phyloP scores from a whole-genome alignment of 2,888 invertebrate genomes.

The Agrotis segetum region DNA sequence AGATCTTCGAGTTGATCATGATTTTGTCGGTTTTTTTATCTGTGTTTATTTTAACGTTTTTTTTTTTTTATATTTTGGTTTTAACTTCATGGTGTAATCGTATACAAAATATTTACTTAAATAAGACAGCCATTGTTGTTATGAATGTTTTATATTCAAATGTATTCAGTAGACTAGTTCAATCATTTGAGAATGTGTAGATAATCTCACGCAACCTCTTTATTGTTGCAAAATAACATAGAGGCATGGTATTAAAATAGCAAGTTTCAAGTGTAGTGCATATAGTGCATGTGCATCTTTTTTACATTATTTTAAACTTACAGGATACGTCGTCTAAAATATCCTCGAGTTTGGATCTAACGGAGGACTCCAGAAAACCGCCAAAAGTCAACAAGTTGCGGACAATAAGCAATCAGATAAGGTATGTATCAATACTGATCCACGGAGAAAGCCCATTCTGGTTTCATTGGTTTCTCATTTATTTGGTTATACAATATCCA shows the following conservation, averaged over 20 bases:
- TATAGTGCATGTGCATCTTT: conserved; percentile 49
- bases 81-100: conserved; percentile 1
- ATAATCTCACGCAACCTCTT: conserved; percentile 46
- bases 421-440: conserved; percentile 83
- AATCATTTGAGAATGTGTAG: conserved; percentile 49
- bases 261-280: conserved; percentile 21
- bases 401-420: conserved; percentile 95
- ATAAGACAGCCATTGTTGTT: conserved; percentile 7
- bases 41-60: conserved; percentile 11
- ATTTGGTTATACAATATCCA: conserved; percentile 1
- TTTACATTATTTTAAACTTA: conserved; percentile 59
- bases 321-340: conserved; percentile 92
- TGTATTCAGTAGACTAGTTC: conserved; percentile 38
- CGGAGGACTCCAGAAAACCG: conserved; percentile 90
- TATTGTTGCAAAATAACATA: conserved; percentile 34
- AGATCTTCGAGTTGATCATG: conserved; percentile 14
- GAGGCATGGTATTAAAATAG: conserved; percentile 51
- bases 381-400: conserved; percentile 93
- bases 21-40: conserved; percentile 1
- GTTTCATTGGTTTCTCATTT: not conserved
- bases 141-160: conserved; percentile 20
- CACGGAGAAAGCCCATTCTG: not conserved
- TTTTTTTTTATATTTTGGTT: not conserved
- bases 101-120: conserved; percentile 5
- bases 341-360: conserved; percentile 91